Evolutionary conservation across 2,113 vertebrate species (phyloP).

Genomic region (Propithecus coquereli): DNA sequence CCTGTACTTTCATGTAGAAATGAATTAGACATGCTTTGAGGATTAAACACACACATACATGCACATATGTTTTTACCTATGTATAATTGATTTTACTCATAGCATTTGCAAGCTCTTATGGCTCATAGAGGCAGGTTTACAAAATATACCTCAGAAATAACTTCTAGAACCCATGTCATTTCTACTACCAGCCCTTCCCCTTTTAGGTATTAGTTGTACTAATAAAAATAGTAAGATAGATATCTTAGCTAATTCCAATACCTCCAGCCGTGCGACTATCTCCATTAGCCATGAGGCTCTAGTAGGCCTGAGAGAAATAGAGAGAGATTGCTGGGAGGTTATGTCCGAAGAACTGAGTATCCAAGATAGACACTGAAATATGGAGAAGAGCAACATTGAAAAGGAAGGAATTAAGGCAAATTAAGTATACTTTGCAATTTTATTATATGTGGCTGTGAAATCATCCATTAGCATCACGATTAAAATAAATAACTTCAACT

Average conservation of each 20-base stretch:
- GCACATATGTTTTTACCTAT: not conserved
- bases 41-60: not conserved
- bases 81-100: not conserved
- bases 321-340: not conserved
- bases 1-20: not conserved
- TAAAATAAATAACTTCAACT: not conserved
- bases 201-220: not conserved
- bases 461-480: not conserved
- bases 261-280: not conserved
- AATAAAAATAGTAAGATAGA: not conserved
- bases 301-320: not conserved
- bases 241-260: not conserved
- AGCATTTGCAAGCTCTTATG: not conserved
- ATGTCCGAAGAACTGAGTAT: not conserved
- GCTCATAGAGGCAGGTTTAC: not conserved
- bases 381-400: not conserved
- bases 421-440: not conserved
- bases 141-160: not conserved
- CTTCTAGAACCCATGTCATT: not conserved
- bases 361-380: not conserved
- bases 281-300: not conserved
- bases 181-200: not conserved
- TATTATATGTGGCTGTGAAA: not conserved
- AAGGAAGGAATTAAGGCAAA: not conserved
- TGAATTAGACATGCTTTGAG: not conserved